These are phyloP conservation scores for Leptosomus discolor DNA, from an alignment of 2,113 vertebrate species.

Conservation along the genomic window DNA sequence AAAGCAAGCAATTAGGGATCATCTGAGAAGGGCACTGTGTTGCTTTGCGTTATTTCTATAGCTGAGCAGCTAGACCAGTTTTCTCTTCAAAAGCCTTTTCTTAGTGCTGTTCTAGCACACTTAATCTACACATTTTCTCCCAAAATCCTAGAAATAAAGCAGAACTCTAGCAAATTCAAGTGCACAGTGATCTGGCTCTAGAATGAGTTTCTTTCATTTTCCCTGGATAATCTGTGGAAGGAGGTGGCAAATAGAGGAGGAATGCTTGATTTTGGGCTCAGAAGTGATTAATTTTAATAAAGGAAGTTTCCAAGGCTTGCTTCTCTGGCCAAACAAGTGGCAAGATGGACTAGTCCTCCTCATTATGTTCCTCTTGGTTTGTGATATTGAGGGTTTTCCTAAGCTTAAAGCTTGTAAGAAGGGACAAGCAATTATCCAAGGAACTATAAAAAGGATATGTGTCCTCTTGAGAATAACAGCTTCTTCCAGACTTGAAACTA, in stretches of 20 bases:
- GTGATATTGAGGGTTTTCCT: background rate
- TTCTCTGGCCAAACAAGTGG: background rate
- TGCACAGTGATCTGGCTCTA: background rate
- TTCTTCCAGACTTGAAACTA: background rate
- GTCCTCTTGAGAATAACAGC: background rate
- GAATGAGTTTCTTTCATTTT: background rate
- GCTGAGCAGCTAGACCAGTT: background rate
- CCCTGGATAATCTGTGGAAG: background rate
- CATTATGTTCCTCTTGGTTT: background rate
- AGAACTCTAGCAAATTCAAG: background rate
- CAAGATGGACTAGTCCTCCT: background rate
- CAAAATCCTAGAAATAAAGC: background rate
- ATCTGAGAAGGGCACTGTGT: background rate
- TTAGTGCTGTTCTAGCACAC: background rate
- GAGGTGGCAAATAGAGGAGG: background rate
- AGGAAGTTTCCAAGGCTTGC: background rate
- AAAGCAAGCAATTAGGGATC: background rate
- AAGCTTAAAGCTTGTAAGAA: background rate
- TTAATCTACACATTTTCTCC: background rate
- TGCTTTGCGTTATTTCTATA: background rate
- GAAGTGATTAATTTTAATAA: background rate
- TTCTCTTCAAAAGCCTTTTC: background rate
- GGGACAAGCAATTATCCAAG: background rate
- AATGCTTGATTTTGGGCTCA: background rate
- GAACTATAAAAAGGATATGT: background rate